Evolutionary conservation across 2,113 vertebrate genomes (phyloP).

Genomic region (Prunella fulvescens): DNA sequence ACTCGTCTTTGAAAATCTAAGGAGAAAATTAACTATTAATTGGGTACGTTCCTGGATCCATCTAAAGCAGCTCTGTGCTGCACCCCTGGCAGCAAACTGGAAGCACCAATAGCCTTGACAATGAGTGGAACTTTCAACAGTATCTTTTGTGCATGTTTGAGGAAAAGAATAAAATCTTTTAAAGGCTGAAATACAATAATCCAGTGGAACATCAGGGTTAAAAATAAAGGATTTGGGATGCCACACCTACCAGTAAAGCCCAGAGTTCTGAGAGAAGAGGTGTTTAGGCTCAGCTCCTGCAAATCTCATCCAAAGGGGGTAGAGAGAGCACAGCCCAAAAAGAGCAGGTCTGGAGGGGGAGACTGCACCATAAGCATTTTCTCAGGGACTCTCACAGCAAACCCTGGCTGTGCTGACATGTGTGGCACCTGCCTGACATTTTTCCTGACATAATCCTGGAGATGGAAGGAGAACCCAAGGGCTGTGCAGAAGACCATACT

Average conservation of each 20-base stretch:
- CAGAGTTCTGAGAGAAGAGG: not conserved
- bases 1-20: not conserved
- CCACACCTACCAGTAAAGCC: not conserved
- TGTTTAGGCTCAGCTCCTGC: not conserved
- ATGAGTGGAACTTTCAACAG: not conserved
- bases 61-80: not conserved
- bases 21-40: not conserved
- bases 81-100: not conserved
- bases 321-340: not conserved
- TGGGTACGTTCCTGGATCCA: not conserved
- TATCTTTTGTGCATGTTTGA: not conserved
- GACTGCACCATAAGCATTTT: not conserved
- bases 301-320: not conserved
- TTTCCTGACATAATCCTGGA: not conserved
- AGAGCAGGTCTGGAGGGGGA: not conserved
- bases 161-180: not conserved
- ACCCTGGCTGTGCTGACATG: not conserved
- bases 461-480: not conserved
- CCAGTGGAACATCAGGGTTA: not conserved
- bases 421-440: not conserved
- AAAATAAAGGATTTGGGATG: not conserved
- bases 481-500: not conserved
- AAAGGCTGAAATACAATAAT: not conserved
- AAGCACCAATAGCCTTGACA: not conserved
- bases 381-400: not conserved